Percentiles rank a stretch among this genome's conserved stretches.
phyloP scores from a whole-genome alignment of 2,888 invertebrate genomes.

The Cyclophora punctaria region DNA sequence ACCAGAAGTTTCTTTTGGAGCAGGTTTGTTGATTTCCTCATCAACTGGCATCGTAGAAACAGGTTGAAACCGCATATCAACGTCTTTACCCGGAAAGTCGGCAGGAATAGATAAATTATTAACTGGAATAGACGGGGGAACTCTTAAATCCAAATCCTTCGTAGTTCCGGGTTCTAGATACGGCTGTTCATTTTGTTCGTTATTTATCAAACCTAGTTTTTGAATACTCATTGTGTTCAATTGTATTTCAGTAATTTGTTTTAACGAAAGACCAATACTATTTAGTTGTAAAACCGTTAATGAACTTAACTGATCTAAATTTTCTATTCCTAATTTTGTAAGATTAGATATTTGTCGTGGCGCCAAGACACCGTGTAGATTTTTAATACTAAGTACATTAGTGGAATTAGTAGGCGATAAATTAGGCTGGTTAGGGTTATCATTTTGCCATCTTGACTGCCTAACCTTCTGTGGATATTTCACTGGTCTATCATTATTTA shows the following conservation, averaged over 20 bases:
- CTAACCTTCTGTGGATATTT: constrained; percentile 64
- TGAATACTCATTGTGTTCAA: constrained; percentile 76
- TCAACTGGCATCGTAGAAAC: constrained; percentile 25
- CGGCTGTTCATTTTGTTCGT: constrained; percentile 38
- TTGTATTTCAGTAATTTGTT: constrained; percentile 78
- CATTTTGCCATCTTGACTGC: constrained; percentile 70
- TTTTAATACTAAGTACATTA: constrained; percentile 72
- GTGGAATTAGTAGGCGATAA: constrained; percentile 38
- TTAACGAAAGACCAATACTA: constrained; percentile 74
- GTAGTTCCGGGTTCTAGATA: constrained; percentile 33
- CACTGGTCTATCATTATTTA: constrained; percentile 50
- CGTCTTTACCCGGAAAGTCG: constrained; percentile 61
- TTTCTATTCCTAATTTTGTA: constrained; percentile 75
- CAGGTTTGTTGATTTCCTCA: constrained; percentile 31
- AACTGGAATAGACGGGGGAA: constrained; percentile 50
- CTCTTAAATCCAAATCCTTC: constrained; percentile 66
- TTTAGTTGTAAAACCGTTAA: constrained; percentile 77
- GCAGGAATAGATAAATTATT: constrained; percentile 34
- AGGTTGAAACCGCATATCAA: constrained; percentile 69
- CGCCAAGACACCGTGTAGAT: constrained; percentile 74
- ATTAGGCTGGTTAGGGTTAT: constrained; percentile 30
- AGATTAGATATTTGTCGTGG: constrained; percentile 76
- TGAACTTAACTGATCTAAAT: constrained; percentile 77
- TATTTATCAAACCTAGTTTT: constrained; percentile 67
- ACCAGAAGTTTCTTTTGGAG: constrained; percentile 33